Percentiles rank a stretch among this genome's conserved stretches.
Evolutionary conservation across 2,888 invertebrate genomes (phyloP).

Genomic region (Drymonia ruficornis): DNA sequence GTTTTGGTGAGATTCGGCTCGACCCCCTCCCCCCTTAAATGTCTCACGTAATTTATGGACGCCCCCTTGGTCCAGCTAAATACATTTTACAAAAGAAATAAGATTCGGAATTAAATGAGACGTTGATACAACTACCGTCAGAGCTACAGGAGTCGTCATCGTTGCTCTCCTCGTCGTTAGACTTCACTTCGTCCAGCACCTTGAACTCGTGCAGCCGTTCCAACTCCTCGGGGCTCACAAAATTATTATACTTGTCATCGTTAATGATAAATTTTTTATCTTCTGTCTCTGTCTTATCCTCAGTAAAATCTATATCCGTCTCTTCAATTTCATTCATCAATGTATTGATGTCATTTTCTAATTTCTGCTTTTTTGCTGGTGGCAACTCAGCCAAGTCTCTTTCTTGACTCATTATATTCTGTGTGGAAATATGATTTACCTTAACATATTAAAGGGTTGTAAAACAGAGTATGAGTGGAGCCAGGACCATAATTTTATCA

Average conservation of each 20-base stretch:
- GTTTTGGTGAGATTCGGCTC: too few species aligned
- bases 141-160: conserved; percentile 68
- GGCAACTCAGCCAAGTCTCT: conserved; percentile 35
- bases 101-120: not conserved
- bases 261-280: conserved; percentile 25
- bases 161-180: conserved; percentile 72
- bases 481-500: conserved; percentile 13
- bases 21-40: too few species aligned
- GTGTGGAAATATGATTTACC: conserved; percentile 43
- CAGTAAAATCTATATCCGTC: conserved; percentile 27
- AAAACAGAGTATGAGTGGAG: conserved; percentile 12
- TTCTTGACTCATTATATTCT: conserved; percentile 47
- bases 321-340: not conserved
- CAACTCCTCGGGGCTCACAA: conserved; percentile 61
- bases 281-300: conserved; percentile 24
- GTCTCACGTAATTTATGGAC: too few species aligned
- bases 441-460: conserved; percentile 24
- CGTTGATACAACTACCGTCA: conserved; percentile 55
- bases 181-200: conserved; percentile 75
- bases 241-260: conserved; percentile 53
- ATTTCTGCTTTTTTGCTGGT: conserved; percentile 52
- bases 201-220: conserved; percentile 70
- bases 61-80: too few species aligned
- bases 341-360: conserved; percentile 25
- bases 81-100: not conserved